phyloP scores from a whole-genome alignment of 2,797 vertebrate species.

The Erpetoichthys calabaricus region DNA sequence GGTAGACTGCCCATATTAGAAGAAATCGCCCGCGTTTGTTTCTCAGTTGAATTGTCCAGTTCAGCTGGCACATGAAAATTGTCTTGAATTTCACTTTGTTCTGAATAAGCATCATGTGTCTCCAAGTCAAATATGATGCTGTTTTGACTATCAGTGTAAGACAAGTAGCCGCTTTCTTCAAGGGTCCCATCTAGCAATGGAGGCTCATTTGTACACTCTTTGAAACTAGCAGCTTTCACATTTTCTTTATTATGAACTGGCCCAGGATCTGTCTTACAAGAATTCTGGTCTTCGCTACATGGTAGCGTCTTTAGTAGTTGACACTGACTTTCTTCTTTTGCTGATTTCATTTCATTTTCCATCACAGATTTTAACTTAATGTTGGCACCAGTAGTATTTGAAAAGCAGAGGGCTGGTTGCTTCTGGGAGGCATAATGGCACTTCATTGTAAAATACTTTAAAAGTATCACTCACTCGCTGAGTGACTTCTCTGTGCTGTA shows the following conservation, averaged over 20 bases:
- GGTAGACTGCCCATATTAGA: slow-evolving; percentile 52
- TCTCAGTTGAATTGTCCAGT: slow-evolving; percentile 7
- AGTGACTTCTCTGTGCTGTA: too few relatives aligned
- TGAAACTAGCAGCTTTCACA: slow-evolving; percentile 19
- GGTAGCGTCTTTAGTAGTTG: too few relatives aligned
- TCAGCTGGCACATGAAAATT: not conserved
- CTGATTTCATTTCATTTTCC: too few relatives aligned
- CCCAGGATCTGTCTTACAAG: slow-evolving; percentile 26
- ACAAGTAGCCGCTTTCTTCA: slow-evolving; percentile 85
- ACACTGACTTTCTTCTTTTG: too few relatives aligned
- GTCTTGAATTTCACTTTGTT: not conserved
- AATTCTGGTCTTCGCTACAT: too few relatives aligned
- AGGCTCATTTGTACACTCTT: slow-evolving; percentile 29
- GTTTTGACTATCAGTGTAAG: slow-evolving; percentile 53
- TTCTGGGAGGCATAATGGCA: slow-evolving; percentile 17
- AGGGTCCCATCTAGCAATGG: slow-evolving; percentile 21
- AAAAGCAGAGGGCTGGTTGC: not conserved
- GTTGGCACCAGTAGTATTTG: too few relatives aligned
- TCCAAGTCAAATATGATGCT: slow-evolving; percentile 32
- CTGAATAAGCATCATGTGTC: slow-evolving; percentile 14
- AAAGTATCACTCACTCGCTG: too few relatives aligned
- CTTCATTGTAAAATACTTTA: slow-evolving; percentile 26
- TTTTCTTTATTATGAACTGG: slow-evolving; percentile 73
- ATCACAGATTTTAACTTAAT: too few relatives aligned
- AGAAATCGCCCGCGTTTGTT: slow-evolving; percentile 6